Evolutionary conservation across 2,888 invertebrate species (phyloP), one percentile per base, ranked within the genome.

Genomic region (Encarsia formosa): DNA sequence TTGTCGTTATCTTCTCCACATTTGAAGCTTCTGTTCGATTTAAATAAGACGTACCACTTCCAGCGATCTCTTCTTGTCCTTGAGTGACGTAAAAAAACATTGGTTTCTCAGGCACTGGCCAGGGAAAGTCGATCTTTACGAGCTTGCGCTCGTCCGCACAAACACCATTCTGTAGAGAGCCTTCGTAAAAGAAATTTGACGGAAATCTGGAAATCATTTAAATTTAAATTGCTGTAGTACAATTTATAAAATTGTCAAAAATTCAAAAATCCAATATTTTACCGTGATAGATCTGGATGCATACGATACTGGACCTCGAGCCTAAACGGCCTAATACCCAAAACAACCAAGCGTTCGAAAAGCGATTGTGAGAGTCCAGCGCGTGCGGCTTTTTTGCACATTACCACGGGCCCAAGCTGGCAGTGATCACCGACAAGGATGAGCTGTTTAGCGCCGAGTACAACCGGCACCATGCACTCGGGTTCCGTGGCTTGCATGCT

Each of bases 61-160:
- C 94, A 29, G 97, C 96, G 49, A 99, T 98, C 76, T 99, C 99
- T 73, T 99, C 99, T 71, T 97, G 95, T 0, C 99, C 99, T 69
- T 91, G 91, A 0, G 97, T 97, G 0, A 96, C 95, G 70, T 98
- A 91, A 76, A 99, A 99, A 77, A 99, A 95, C 93, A 99, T 96
- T 0, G 99, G 99, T 50, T 95, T 88, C 66, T 98, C 97, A 0
- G 86, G 84, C 29, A 90, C 86, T 0, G 99, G 99, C 97, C 98
- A 99, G 0, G 97, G 96, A 70, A 99, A 99, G 67, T 98, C 97
- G 54, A 97, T 85, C 67, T 91, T 91, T 39, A 82, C 77, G 57
- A 97, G 77, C 59, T 90, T 88, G 8, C 98, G 80, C 68, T 99
- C 98, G 67, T 93, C 97, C 2, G 96, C 91, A 63, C 96, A 95